These are phyloP conservation scores for Ochropacha duplaris DNA, from an alignment of 2,888 invertebrate genomes.

Conservation along the genomic window DNA sequence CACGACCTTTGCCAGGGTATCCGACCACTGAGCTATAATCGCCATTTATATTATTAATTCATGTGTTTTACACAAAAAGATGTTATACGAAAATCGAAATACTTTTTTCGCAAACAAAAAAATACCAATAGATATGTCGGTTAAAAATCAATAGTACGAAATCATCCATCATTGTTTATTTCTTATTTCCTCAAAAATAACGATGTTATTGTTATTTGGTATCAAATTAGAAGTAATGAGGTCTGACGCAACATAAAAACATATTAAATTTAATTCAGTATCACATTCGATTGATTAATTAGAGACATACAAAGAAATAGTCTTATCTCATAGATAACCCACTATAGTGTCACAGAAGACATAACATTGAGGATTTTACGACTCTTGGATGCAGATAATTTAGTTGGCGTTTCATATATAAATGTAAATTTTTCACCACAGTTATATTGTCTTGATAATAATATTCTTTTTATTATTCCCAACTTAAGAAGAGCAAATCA, in stretches of 20 bases:
- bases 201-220: not conserved
- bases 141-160: too few relatives aligned
- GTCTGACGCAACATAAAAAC: not conserved
- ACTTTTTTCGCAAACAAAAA: too few relatives aligned
- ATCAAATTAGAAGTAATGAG: not conserved
- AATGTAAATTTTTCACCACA: not conserved
- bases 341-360: slow-evolving; percentile 41
- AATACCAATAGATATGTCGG: too few relatives aligned
- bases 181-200: not conserved
- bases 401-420: slow-evolving; percentile 23
- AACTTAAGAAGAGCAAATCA: too few relatives aligned
- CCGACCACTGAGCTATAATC: too few relatives aligned
- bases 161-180: too few relatives aligned
- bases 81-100: too few relatives aligned
- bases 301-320: slow-evolving; percentile 14
- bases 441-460: slow-evolving; percentile 11
- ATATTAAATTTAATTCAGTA: not conserved
- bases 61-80: too few relatives aligned
- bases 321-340: slow-evolving; percentile 50
- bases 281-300: slow-evolving; percentile 2
- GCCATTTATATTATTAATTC: too few relatives aligned
- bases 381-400: slow-evolving; percentile 29
- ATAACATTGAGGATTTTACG: slow-evolving; percentile 54
- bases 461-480: too few relatives aligned
- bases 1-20: too few relatives aligned